Evolutionary conservation across 2,113 vertebrate species (phyloP).

Genomic region (Phaetusa simplex): DNA sequence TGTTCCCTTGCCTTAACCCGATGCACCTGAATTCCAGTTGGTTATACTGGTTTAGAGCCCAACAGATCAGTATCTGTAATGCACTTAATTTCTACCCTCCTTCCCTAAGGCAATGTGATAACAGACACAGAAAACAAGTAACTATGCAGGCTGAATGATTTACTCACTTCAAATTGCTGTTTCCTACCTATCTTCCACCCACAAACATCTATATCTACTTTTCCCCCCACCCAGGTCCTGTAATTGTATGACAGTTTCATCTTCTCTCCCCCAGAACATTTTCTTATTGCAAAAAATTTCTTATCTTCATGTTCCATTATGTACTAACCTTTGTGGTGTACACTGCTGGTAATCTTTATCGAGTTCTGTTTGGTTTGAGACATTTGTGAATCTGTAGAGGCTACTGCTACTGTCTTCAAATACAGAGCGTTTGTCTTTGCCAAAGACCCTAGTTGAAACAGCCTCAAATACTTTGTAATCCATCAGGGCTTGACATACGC

Average conservation of each 20-base stretch:
- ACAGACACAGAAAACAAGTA: not conserved
- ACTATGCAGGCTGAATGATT: not conserved
- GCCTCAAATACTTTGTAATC: constrained; percentile 94
- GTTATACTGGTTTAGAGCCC: not conserved
- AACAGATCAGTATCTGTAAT: not conserved
- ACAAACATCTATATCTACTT: not conserved
- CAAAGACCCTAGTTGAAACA: constrained; percentile 87
- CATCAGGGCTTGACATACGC: constrained; percentile 94
- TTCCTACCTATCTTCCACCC: not conserved
- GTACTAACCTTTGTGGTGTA: constrained; percentile 72
- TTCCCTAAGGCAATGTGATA: not conserved
- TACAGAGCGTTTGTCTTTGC: constrained; percentile 87
- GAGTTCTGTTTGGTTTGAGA: constrained; percentile 54
- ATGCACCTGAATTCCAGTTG: not conserved
- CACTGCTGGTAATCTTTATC: constrained; percentile 72
- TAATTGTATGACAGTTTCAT: not conserved
- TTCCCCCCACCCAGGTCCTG: not conserved
- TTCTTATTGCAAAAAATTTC: not conserved
- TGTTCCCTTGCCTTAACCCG: not conserved
- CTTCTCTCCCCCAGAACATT: not conserved
- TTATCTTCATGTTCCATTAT: not conserved
- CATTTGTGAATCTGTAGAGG: constrained; percentile 88
- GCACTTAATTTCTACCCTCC: not conserved
- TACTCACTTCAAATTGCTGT: not conserved
- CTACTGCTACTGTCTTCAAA: constrained; percentile 95